A percentile compares a stretch with the other conserved stretches of the same genome.
phyloP scores from a whole-genome alignment of 2,888 invertebrate species.

The Brachypalpus laphriformis region DNA sequence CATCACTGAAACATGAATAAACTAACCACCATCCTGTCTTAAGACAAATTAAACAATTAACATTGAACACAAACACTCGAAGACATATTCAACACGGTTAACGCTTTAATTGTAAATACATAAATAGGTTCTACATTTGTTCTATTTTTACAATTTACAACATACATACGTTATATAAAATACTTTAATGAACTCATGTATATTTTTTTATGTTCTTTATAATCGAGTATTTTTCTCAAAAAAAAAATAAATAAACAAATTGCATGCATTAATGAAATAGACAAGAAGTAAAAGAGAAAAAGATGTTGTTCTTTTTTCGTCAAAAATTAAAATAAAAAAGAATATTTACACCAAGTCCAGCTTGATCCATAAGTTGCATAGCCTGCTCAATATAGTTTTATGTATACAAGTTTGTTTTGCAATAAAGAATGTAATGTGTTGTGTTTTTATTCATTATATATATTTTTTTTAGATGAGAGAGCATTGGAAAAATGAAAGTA shows the following conservation, averaged over 20 bases:
- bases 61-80: conserved; percentile 6
- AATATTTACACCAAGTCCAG: conserved; percentile 95
- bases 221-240: not conserved
- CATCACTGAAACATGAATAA: not conserved
- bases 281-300: conserved; percentile 12
- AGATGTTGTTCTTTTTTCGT: conserved; percentile 17
- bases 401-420: conserved; percentile 67
- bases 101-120: not conserved
- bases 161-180: conserved; percentile 2
- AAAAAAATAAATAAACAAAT: conserved; percentile 25
- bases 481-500: conserved; percentile 76
- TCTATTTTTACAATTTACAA: conserved; percentile 25
- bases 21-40: conserved; percentile 6
- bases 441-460: conserved; percentile 65
- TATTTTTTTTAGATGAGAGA: conserved; percentile 72
- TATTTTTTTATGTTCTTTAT: conserved; percentile 1
- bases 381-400: conserved; percentile 85
- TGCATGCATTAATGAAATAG: not conserved
- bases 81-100: not conserved
- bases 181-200: conserved; percentile 8
- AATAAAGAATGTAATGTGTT: conserved; percentile 68
- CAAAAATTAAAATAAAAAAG: conserved; percentile 75
- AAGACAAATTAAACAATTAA: not conserved
- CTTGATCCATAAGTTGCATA: conserved; percentile 96
- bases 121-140: not conserved